Base-by-base conservation (phyloP, 2,113 vertebrate genomes). In the Halcyon senegalensis region DNA sequence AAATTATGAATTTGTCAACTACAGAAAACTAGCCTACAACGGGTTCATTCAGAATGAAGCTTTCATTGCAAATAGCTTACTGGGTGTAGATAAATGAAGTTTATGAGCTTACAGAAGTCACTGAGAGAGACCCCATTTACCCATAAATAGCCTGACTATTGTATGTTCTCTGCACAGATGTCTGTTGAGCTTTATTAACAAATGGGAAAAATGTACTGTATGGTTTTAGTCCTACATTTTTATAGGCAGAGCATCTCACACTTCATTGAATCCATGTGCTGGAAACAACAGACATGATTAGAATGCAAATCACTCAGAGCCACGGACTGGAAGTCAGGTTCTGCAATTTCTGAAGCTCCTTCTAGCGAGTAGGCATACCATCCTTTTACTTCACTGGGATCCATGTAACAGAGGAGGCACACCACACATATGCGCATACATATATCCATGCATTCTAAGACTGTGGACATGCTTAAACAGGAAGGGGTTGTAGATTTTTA, bases 21-120 rank as follows among this genome's bases (percentile, higher is more conserved):
- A 41, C 0, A 2, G 44, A 87, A 89, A 91, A 53, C 16, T 48
- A 90, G 28, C 31, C 14, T 69, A 6, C 41, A 82, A 58, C 0
- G 3, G 7, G 16, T 69, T 94, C 84, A 76, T 95, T 95, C 48
- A 95, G 53, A 92, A 92, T 28, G 39, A 87, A 39, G 4, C 3
- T 79, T 84, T 81, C 73, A 69, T 59, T 30, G 62, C 58, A 96
- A 84, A 90, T 69, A 82, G 13, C 41, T 89, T 72, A 87, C 24
- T 62, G 28, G 9, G 24, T 89, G 13, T 46, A 90, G 66, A 95
- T 89, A 96, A 95, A 96, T 31, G 53, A 93, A 90, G 69, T 96
- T 95, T 93, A 92, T 91, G 74, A 89, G 69, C 28, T 91, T 92
- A 79, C 77, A 89, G 87, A 96, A 96, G 91, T 79, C 87, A 91